Evolutionary conservation across 2,113 vertebrate species (phyloP).

Genomic region (Merops nubicus): DNA sequence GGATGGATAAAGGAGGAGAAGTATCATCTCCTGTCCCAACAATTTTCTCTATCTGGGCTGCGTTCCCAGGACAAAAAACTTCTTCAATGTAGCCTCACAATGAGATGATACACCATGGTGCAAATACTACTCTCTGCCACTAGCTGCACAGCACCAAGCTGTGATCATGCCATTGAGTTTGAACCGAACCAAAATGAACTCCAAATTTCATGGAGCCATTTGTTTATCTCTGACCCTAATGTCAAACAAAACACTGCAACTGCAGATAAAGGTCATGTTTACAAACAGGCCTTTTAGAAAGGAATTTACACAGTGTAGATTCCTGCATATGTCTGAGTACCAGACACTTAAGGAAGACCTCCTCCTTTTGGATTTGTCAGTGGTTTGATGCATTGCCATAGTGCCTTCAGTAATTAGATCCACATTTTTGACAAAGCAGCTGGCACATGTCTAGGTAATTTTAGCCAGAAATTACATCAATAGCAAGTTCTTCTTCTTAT

Average conservation of each 20-base stretch:
- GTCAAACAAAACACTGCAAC: background rate
- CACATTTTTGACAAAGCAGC: background rate
- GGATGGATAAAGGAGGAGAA: background rate
- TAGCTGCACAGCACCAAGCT: background rate
- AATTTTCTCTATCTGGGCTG: slow-evolving; percentile 3
- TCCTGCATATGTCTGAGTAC: background rate
- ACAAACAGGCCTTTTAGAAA: background rate
- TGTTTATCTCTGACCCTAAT: background rate
- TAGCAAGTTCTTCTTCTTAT: background rate
- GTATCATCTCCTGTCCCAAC: background rate
- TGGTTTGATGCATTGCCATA: background rate
- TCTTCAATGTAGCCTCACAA: background rate
- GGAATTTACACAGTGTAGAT: background rate
- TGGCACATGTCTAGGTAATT: background rate
- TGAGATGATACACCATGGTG: background rate
- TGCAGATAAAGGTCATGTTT: background rate
- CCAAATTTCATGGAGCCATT: background rate
- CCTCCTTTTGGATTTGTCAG: background rate
- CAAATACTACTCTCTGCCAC: background rate
- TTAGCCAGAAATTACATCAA: slow-evolving; percentile 29
- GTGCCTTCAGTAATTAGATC: background rate
- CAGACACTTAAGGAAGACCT: background rate
- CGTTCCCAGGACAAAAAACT: slow-evolving; percentile 8
- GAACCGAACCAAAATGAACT: background rate
- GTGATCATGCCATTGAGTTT: background rate